A percentile compares a stretch with the other conserved stretches of the same genome.
phyloP scores from a whole-genome alignment of 1,140 invertebrate genomes.

The Macrotrachela quadricornifera region DNA sequence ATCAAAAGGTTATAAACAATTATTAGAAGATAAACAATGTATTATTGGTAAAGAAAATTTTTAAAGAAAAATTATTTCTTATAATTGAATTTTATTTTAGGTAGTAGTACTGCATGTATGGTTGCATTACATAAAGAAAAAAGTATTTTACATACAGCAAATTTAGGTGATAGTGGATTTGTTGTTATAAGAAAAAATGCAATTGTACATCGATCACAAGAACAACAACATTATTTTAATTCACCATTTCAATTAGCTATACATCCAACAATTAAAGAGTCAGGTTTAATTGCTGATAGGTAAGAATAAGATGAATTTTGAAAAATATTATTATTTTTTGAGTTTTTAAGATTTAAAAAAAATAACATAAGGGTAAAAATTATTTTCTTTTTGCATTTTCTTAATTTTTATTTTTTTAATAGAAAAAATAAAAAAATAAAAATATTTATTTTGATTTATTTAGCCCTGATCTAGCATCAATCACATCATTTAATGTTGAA shows the following conservation, averaged over 20 bases:
- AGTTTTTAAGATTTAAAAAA: too few species aligned
- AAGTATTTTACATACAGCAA: conserved; percentile 69
- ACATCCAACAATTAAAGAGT: conserved; percentile 59
- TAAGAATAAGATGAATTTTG: conserved; percentile 19
- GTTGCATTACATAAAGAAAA: conserved; percentile 71
- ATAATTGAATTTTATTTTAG: too few species aligned
- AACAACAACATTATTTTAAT: conserved; percentile 95
- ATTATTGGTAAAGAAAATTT: too few species aligned
- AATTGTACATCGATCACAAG: conserved; percentile 68
- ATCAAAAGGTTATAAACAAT: conserved; percentile 45
- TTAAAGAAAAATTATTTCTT: too few species aligned
- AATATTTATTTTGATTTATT: too few species aligned
- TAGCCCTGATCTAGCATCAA: conserved; percentile 66
- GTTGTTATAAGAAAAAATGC: conserved; percentile 51
- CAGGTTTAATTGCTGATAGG: conserved; percentile 64
- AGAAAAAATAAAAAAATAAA: too few species aligned
- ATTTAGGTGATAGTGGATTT: conserved; percentile 94
- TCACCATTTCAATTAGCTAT: conserved; percentile 86
- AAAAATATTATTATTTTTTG: neutral
- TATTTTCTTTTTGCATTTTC: too few species aligned
- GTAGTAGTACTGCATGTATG: conserved; percentile 88
- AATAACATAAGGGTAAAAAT: too few species aligned
- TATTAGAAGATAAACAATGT: conserved; percentile 53
- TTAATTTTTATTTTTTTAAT: too few species aligned
- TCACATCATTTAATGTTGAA: conserved; percentile 65